Base-by-base conservation (phyloP, 2,113 vertebrate species). In the Albula glossodonta region DNA sequence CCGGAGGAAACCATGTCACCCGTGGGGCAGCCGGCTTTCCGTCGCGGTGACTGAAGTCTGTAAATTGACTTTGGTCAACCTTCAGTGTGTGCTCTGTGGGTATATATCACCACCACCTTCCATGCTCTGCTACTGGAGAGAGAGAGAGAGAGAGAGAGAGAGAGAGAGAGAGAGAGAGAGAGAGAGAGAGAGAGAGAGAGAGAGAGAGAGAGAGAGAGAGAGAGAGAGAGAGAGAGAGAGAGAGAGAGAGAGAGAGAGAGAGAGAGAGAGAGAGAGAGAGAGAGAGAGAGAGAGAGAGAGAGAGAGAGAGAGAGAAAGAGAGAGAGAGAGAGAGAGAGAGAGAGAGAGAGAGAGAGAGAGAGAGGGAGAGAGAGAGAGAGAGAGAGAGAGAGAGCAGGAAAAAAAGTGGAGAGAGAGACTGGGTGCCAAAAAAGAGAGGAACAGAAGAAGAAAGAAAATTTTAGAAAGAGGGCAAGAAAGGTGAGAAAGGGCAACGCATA, bases 201-300 rank as follows among this genome's bases (percentile, higher is more conserved):
- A 19, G 84, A 82, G 63, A 52, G 90, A 80, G 79, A 80, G 25
- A 80, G n/a, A 85, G 86, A 87, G 89, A 87, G 85, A 84, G 89
- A 84, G 52, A 81, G 31, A 19, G 78, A 4, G 56, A 74, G 50
- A 66, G 25, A 15, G 53, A 5, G 41, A 3, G 19, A 12, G n/a
- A 85, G 70, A 50, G 25, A 22, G 22, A 60, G 53, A 80, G 81
- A 51, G 31, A 41, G 74, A 84, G 15, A 13, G 5, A 81, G 22
- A 15, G 53, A 52, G 31, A 74, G 78, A 13, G 41, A 4, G 56
- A 81, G 77, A n/a, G 83, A 49, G 31, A 19, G 51, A 13, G 83
- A 48, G 66, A 49, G 56, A 31, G 66, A n/a, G n/a, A n/a, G n/a
- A n/a, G n/a, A n/a, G n/a, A n/a, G 31, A 41, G 31, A 41, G 31